Conservation (phyloP, 2,888 invertebrate genomes). For the Therioaphis trifolii region DNA sequence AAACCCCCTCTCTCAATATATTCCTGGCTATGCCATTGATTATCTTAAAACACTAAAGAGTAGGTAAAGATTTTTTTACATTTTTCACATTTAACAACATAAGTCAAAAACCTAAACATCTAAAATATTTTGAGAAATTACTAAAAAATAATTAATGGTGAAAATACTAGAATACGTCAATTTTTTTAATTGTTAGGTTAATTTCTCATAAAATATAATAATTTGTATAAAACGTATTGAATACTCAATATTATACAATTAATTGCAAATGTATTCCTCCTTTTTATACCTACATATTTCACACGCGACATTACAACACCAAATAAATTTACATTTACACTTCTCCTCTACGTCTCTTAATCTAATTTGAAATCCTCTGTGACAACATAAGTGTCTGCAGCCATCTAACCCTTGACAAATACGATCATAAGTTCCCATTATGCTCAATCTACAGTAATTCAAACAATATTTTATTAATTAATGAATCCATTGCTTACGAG, state of each 20-base stretch:
- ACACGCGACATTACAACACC: constrained; percentile 91
- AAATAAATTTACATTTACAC: constrained; percentile 89
- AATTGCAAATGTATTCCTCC: constrained; percentile 90
- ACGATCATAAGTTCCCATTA: constrained; percentile 84
- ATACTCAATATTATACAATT: constrained; percentile 66
- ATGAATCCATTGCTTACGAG: too few relatives aligned
- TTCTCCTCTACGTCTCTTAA: constrained; percentile 86
- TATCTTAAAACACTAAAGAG: not conserved
- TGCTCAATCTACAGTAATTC: constrained; percentile 75
- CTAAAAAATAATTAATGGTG: constrained; percentile 1
- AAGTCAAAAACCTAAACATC: not conserved
- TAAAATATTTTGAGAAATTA: constrained; percentile 7
- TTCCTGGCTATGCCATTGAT: not conserved
- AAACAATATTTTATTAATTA: constrained; percentile 28
- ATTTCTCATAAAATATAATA: not conserved
- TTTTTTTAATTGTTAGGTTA: too few relatives aligned
- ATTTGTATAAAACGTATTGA: not conserved
- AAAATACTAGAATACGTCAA: constrained; percentile 7
- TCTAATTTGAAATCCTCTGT: constrained; percentile 86
- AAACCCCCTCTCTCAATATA: too few relatives aligned
- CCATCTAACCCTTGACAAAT: constrained; percentile 90
- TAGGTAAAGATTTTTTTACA: too few relatives aligned
- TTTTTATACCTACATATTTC: constrained; percentile 82
- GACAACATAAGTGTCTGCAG: constrained; percentile 87
- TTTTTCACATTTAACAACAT: too few relatives aligned